Evolutionary conservation across 2,113 vertebrate genomes (phyloP), one percentile per base, ranked within the genome.

Genomic region (Verasper variegatus): DNA sequence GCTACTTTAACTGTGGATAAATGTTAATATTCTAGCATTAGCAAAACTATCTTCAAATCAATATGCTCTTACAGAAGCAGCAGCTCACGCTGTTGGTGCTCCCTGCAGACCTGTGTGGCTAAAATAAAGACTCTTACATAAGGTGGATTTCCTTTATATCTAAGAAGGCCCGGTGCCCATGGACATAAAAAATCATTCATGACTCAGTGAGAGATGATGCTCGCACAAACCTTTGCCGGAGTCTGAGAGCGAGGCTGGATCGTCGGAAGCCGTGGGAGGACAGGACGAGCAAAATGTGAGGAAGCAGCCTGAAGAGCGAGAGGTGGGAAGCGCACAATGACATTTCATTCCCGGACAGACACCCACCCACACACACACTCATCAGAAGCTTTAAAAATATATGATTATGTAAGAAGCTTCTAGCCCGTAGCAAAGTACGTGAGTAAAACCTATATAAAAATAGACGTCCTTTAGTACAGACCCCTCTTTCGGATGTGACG

Each of bases 181-280:
- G 59, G 88, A 86, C 65, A 82, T 84, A 68, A 60, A 74, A n/a
- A 31, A 31, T 13, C 55, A 47, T 68, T 72, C 20, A 68, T 89
- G 88, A 89, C 24, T 90, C 83, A 85, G 70, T 68, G 75, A 71
- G 74, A 65, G 69, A 82, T 87, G 76, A 89, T 73, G 78, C 75
- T 81, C 58, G 40, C 42, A 8, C 74, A 76, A 65, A 47, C 24
- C 57, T 68, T 74, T 14, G 0, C 40, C 76, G 85, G 81, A 21
- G 58, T 83, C 87, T 86, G n/a, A 76, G 77, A 40, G 51, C 69
- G 73, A 84, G 87, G 86, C 71, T 77, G 88, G 85, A 74, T 58
- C 35, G 77, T 75, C 81, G 85, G 82, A 88, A 88, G 86, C 58
- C 11, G 91, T 91, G 86, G 90, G 91, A 82, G 87, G 87, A 90